A percentile compares a stretch with the other conserved stretches of the same genome.
Evolutionary conservation across 2,113 vertebrate species (phyloP).

Genomic region (Egretta garzetta): DNA sequence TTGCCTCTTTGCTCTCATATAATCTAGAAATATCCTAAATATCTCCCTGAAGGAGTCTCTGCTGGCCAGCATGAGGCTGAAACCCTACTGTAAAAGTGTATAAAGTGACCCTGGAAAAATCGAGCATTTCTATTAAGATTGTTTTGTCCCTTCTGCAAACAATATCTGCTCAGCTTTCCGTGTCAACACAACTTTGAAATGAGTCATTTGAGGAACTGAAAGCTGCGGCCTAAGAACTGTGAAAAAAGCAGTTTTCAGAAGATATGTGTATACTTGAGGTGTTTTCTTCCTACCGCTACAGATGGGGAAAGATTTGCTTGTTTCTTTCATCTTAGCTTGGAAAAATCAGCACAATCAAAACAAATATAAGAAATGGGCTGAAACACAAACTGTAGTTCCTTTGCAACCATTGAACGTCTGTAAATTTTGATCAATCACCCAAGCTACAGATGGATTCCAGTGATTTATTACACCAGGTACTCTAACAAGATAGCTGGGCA

Average conservation of each 20-base stretch:
- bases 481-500: not conserved
- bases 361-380: not conserved
- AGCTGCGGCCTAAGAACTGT: not conserved
- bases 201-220: not conserved
- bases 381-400: not conserved
- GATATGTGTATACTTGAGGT: not conserved
- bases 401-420: not conserved
- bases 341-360: constrained; percentile 14
- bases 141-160: not conserved
- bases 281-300: not conserved
- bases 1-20: not conserved
- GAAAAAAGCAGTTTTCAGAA: constrained; percentile 14
- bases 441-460: not conserved
- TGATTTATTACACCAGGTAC: not conserved
- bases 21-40: not conserved
- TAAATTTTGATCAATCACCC: not conserved
- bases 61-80: not conserved
- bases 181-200: constrained; percentile 17
- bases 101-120: not conserved
- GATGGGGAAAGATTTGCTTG: not conserved
- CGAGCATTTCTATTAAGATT: not conserved
- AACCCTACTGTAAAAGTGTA: not conserved
- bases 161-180: not conserved
- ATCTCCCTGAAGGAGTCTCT: not conserved
- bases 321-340: not conserved